These are phyloP conservation scores for Calameuta filiformis DNA, from an alignment of 2,888 invertebrate genomes.

Conservation along the genomic window DNA sequence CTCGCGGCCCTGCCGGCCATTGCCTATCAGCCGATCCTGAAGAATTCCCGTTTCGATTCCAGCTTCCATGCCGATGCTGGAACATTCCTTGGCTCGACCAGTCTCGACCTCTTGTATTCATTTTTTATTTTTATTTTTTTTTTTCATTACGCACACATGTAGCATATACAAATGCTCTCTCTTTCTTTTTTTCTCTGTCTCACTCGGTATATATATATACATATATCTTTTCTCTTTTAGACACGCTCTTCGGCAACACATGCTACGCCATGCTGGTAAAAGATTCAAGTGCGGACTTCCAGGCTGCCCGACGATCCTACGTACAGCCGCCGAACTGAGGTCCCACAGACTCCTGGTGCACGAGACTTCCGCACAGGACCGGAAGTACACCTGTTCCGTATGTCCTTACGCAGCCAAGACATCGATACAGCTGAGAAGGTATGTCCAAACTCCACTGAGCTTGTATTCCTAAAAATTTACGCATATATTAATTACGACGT, in stretches of 20 bases:
- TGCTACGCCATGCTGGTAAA: constrained; percentile 70
- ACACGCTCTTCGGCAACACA: constrained; percentile 72
- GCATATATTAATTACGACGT: constrained; percentile 21
- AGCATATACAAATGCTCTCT: background rate
- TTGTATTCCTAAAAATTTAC: constrained; percentile 14
- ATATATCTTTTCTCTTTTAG: constrained; percentile 59
- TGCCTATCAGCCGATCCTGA: constrained; percentile 12
- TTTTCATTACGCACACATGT: background rate
- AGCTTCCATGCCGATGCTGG: background rate
- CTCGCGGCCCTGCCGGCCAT: constrained; percentile 33
- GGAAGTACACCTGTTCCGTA: constrained; percentile 72
- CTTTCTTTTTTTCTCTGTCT: constrained; percentile 15
- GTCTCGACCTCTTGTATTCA: background rate
- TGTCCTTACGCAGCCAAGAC: constrained; percentile 64
- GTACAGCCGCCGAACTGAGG: constrained; percentile 70
- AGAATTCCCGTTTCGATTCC: constrained; percentile 20
- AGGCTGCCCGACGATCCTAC: constrained; percentile 71
- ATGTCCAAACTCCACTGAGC: constrained; percentile 26
- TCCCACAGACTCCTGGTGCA: constrained; percentile 70
- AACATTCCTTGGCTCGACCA: background rate
- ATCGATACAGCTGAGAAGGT: constrained; percentile 68
- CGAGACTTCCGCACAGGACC: constrained; percentile 67
- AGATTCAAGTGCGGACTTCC: constrained; percentile 69
- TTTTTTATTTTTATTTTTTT: background rate
- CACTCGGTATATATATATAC: constrained; percentile 11